Evolutionary conservation across 2,888 invertebrate species (phyloP), one percentile per base, ranked within the genome.

Genomic region (Parapristionchus giblindavisi): DNA sequence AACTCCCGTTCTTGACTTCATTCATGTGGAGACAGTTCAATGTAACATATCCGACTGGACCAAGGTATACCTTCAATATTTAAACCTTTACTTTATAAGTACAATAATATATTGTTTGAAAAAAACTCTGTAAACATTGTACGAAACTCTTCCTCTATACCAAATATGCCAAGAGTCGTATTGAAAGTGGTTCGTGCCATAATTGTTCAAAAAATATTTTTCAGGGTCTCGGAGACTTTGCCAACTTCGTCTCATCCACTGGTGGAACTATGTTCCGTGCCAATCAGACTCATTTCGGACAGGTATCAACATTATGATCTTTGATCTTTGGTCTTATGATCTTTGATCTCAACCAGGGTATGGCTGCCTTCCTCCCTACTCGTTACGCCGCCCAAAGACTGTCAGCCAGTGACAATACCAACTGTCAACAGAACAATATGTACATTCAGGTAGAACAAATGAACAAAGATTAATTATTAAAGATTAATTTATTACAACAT

Each of bases 311-410:
- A 29, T 27, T 24, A 11, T 24, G 27, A n/a, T 8, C 2, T 56
- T 29, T 56, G 14, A 14, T 43, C 43, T 14, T 14, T 43, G 8
- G 17, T 14, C 43, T 43, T n/a, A n/a, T 54, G 14, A 24, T 6
- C 6, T n/a, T 14, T n/a, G 6, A 54, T 54, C 6, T n/a, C 54
- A n/a, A 14, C 3, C 38, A 71, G 56, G 38, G 27, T 0, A 27
- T 71, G 27, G 48, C 29, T 0, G 56, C 38, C 11, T 71, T 71
- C 56, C 56, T 71, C 6, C 70, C 70, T 40, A 38, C 70, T 29
- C 54, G 70, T 5, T 71, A 71, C 70, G 70, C 70, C 21, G 17
- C 56, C 5, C 54, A 56, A 56, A 11, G 70, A 56, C 70, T 71
- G 5, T 71, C 70, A 34, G 38, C 24, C 56, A 38, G 36, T 32